Evolutionary conservation across 2,113 vertebrate species (phyloP).

Genomic region (Protobothrops flavoviridis): DNA sequence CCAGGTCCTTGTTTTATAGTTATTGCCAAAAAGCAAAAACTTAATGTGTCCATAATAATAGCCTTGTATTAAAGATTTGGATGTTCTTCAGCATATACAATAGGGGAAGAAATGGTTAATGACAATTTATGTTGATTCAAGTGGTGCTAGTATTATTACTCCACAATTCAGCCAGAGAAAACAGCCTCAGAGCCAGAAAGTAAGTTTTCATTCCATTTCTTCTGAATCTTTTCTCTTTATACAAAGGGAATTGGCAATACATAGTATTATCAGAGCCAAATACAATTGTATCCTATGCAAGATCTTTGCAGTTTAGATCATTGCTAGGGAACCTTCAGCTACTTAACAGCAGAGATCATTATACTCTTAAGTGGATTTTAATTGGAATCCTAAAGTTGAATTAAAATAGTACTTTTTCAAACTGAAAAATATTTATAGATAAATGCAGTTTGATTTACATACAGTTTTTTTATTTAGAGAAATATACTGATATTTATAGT

Average conservation of each 20-base stretch:
- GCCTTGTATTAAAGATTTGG: neutral
- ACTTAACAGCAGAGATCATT: neutral
- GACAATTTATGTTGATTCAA: neutral
- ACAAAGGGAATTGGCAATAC: neutral
- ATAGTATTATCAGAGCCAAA: neutral
- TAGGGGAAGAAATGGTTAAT: constrained; percentile 10
- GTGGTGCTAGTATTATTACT: constrained; percentile 15
- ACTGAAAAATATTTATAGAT: neutral
- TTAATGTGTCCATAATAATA: neutral
- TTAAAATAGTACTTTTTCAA: neutral
- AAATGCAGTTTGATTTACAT: neutral
- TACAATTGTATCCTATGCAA: constrained; percentile 10
- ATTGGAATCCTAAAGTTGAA: neutral
- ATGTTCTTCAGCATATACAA: neutral
- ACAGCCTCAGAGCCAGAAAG: neutral
- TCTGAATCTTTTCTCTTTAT: neutral
- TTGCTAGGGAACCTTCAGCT: neutral
- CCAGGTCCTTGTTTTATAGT: neutral
- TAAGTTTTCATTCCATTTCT: constrained; percentile 7
- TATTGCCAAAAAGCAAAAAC: neutral
- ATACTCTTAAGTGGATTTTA: neutral
- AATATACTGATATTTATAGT: neutral
- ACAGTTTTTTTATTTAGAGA: neutral
- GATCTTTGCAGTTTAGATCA: neutral
- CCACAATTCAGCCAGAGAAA: constrained; percentile 17